Evolutionary conservation across 2,888 invertebrate genomes (phyloP), one percentile per base, ranked within the genome.

Genomic region (Pseudeuparius sepicola): DNA sequence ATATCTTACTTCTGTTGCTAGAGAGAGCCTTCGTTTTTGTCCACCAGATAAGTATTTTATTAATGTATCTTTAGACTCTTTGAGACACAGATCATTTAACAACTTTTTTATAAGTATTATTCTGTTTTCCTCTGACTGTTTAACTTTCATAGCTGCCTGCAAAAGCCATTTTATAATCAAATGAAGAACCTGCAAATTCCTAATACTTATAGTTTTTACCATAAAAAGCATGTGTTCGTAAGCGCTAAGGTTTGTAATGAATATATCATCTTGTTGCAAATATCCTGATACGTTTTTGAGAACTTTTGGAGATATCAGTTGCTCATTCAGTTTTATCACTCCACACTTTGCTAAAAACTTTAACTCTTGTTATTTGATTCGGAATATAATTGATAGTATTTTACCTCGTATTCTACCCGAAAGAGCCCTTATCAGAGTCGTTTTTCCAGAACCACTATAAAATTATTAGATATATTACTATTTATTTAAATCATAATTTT

Each of bases 1-100:
- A n/a, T n/a, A n/a, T n/a, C n/a, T 37, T 49, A 55, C 55, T 40
- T 48, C 51, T 36, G 86, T 83, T 34, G 90, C 93, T 48, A 96
- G 71, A 3, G 89, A 77, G 1, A 93, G 69, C 44, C 87, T 69
- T 56, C 88, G 87, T 53, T 78, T 74, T 61, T 94, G 92, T 1
- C 94, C 94, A 1, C 93, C 92, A 1, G 90, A 90, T 24, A 93
- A 67, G 9, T 78, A 73, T 51, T 78, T 77, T 16, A 88, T 66
- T 46, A 75, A 70, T 0, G 85, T 84, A 47, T 78, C 65, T 0
- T 68, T 69, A 51, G 85, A 82, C 51, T 77, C 78, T 7, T 61
- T 63, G 6, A 94, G 67, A 0, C 87, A 84, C 14, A 93, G 68
- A 37, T 81, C 76, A 1, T 60, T 63, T 3, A 78, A 51, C 10